Percentiles rank a stretch among this genome's conserved stretches.
Evolutionary conservation across 1,140 invertebrate species (phyloP).

Genomic region (Physella acuta): DNA sequence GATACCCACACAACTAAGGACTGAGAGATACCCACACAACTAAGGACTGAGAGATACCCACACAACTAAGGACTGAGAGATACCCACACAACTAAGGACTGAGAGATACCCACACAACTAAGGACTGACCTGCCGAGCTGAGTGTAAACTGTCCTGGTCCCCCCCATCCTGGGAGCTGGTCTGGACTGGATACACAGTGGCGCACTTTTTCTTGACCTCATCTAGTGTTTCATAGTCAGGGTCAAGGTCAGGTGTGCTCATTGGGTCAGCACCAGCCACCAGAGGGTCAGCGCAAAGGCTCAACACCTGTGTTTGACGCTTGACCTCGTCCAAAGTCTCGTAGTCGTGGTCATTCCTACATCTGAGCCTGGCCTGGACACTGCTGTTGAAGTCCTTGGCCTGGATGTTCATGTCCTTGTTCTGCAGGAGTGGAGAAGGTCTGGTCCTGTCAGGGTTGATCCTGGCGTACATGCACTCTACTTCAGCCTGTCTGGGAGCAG

Average conservation of each 20-base stretch:
- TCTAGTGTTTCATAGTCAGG: constrained; percentile 20
- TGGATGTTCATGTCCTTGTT: neutral
- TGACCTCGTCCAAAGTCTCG: constrained; percentile 23
- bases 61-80: too few species aligned
- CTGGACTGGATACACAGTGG: too few species aligned
- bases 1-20: too few species aligned
- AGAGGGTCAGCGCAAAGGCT: neutral
- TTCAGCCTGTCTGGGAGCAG: neutral
- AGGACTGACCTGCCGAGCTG: too few species aligned
- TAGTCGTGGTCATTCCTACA: constrained; percentile 21
- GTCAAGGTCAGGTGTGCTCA: neutral
- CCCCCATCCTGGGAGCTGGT: too few species aligned
- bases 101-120: too few species aligned
- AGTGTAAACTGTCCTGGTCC: too few species aligned
- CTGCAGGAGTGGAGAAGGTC: neutral
- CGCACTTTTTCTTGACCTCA: constrained; percentile 14
- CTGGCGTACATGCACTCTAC: constrained; percentile 17
- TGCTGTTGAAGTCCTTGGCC: neutral
- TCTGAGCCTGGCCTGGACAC: neutral
- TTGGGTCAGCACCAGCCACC: neutral
- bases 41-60: too few species aligned
- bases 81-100: too few species aligned
- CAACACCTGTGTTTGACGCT: neutral
- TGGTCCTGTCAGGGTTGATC: constrained; percentile 14
- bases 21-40: too few species aligned